Evolutionary conservation across 2,797 vertebrate genomes (phyloP), one percentile per base, ranked within the genome.

Genomic region (Zalophus californianus): DNA sequence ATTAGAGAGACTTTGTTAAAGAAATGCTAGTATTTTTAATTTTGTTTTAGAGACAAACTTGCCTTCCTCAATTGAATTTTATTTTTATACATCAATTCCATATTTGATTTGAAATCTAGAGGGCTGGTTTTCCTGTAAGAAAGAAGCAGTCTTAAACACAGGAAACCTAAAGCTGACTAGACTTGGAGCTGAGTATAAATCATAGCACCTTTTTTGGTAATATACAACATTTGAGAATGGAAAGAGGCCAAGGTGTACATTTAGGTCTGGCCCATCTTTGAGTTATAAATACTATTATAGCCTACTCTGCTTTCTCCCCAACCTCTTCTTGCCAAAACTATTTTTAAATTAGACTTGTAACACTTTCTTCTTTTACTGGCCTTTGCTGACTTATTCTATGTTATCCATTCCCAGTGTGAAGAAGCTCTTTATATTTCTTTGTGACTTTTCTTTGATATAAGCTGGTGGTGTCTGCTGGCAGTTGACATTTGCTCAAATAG

Each of bases 271-370:
- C 91, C 64, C 93, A 96, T 93, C 89, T 96, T 96, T 93, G 80
- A 97, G 91, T 95, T 97, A 96, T 97, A 97, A 96, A 95, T 98
- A 96, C 97, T 96, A 91, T 97, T 94, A 96, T 73, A 97, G 91
- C 94, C 91, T 97, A 95, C 62, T 96, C 91, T 97, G 90, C 93
- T 95, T 95, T 97, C 89, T 95, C 62, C 54, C n/a, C 64, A 82
- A 89, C 52, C 94, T 95, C 79, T 86, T 83, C 70, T 96, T 97
- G 89, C 93, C 94, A 79, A 64, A 98, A 94, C 3, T 98, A 89
- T 84, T 97, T 98, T 70, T 56, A 88, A 98, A 89, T 58, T 96
- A 85, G 96, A 77, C 23, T 66, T 54, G 70, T 86, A 92, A 91
- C 97, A 90, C 88, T 54, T 66, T 94, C 9, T 50, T n/a, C 95